phyloP scores from a whole-genome alignment of 1,140 invertebrate genomes.

The Drosophila tropicalis region DNA sequence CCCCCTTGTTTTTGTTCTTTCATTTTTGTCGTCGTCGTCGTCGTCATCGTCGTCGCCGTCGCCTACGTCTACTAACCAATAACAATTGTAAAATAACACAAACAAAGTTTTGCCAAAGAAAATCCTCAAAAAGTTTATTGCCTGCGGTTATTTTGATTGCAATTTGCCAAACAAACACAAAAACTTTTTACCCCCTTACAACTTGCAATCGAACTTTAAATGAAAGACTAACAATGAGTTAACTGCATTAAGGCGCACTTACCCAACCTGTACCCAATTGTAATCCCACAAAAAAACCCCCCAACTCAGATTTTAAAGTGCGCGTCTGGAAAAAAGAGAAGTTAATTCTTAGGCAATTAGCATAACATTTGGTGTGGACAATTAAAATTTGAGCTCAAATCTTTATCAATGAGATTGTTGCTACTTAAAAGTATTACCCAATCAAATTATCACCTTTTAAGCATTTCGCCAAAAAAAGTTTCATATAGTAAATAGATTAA shows the following conservation, averaged over 20 bases:
- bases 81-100: constrained; percentile 52
- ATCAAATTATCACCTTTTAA: no score
- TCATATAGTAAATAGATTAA: no score
- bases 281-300: constrained; percentile 3
- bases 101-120: constrained; percentile 37
- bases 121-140: constrained; percentile 63
- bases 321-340: not conserved
- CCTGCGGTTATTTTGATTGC: constrained; percentile 75
- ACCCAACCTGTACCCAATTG: not conserved
- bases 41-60: constrained; percentile 12
- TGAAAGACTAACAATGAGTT: constrained; percentile 52
- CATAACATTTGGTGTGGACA: not conserved
- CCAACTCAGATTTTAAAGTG: not conserved
- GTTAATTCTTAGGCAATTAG: not conserved
- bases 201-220: constrained; percentile 64
- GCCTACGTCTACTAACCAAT: constrained; percentile 54
- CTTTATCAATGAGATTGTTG: no score
- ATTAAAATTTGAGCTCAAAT: not conserved
- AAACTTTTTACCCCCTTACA: constrained; percentile 22
- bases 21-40: constrained; percentile 2
- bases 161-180: constrained; percentile 59
- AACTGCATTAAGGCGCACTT: constrained; percentile 43
- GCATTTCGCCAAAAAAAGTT: no score
- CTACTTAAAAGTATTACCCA: no score
- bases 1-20: not conserved